These are phyloP conservation scores for Myanophis thanlyinensis DNA, from an alignment of 2,113 vertebrate species.

Conservation along the genomic window DNA sequence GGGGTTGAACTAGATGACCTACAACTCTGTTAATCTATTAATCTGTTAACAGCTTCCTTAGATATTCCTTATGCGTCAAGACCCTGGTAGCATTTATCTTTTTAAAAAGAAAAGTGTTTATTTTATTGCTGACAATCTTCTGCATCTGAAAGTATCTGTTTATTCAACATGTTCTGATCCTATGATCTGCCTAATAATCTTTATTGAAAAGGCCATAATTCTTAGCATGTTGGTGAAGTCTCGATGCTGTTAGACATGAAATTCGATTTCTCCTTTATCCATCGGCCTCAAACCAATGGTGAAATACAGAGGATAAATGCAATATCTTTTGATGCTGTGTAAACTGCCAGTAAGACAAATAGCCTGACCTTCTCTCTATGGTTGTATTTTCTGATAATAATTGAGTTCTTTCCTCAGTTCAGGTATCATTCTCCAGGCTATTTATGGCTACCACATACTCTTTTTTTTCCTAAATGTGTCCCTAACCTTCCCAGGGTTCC, in stretches of 20 bases:
- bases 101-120: background rate
- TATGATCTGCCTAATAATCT: background rate
- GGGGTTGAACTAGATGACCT: too few relatives aligned
- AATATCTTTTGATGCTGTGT: background rate
- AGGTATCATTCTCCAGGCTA: background rate
- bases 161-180: background rate
- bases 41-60: too few relatives aligned
- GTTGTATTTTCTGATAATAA: background rate
- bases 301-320: background rate
- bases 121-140: background rate
- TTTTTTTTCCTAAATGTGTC: background rate
- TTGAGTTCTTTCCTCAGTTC: background rate
- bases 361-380: background rate
- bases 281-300: background rate
- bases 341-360: background rate
- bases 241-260: background rate
- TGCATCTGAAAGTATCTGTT: background rate
- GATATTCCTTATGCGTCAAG: background rate
- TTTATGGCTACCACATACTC: background rate
- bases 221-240: background rate
- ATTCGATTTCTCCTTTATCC: background rate
- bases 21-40: too few relatives aligned
- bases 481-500: background rate
- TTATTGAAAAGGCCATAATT: background rate
- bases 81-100: background rate